Evolutionary conservation across 2,113 vertebrate species (phyloP).

Genomic region (Micronycteris hirsuta): DNA sequence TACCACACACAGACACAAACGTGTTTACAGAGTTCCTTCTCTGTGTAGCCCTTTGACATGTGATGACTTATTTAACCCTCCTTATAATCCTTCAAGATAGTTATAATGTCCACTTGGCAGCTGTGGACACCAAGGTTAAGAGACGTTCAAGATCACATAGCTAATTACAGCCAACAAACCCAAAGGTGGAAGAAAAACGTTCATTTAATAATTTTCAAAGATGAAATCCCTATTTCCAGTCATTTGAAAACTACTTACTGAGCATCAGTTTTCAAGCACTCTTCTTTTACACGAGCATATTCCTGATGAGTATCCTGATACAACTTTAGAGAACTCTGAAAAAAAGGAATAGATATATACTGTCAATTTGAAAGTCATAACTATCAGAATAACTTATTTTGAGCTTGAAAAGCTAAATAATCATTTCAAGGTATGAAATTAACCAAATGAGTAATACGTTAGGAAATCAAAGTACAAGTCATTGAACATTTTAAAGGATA

Average conservation of each 20-base stretch:
- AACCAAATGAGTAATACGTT: background rate
- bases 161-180: background rate
- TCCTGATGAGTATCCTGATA: constrained; percentile 84
- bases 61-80: background rate
- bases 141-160: background rate
- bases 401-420: background rate
- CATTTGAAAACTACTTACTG: constrained; percentile 79
- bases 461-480: background rate
- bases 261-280: constrained; percentile 83
- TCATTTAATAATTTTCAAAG: background rate
- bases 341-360: background rate
- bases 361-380: background rate
- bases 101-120: background rate
- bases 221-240: background rate
- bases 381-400: background rate
- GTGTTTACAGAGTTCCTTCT: background rate
- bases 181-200: background rate
- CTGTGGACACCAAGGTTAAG: background rate
- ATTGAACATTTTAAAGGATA: background rate
- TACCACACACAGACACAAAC: background rate
- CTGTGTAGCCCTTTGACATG: background rate
- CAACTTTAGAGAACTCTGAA: constrained; percentile 87
- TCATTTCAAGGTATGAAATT: background rate
- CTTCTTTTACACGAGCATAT: constrained; percentile 84
- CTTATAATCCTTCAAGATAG: background rate